These are phyloP conservation scores for Madoqua kirkii DNA, from an alignment of 2,113 vertebrate genomes.

Conservation along the genomic window DNA sequence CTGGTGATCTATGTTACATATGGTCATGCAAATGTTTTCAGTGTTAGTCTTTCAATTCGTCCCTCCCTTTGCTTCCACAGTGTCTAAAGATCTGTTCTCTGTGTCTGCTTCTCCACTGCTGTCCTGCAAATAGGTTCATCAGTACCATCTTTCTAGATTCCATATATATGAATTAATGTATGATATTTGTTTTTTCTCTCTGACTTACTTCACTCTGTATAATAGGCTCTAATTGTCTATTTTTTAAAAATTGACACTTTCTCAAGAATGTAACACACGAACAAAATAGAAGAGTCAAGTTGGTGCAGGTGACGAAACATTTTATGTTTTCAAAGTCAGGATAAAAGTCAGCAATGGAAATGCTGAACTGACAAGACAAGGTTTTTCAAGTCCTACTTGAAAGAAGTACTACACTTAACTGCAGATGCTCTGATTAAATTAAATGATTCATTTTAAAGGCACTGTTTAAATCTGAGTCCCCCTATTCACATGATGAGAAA, in stretches of 20 bases:
- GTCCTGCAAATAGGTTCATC: neutral
- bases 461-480: neutral
- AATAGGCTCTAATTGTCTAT: neutral
- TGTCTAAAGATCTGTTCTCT: neutral
- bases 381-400: slow-evolving; percentile 38
- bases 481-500: slow-evolving; percentile 7
- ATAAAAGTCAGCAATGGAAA: neutral
- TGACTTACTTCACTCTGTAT: neutral
- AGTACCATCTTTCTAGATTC: neutral
- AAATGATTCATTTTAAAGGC: slow-evolving; percentile 16
- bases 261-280: neutral
- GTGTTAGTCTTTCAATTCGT: neutral
- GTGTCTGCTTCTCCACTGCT: neutral
- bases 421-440: slow-evolving; percentile 48
- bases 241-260: neutral
- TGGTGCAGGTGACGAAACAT: neutral
- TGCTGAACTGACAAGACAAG: neutral
- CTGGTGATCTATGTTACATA: neutral
- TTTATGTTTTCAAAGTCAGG: neutral
- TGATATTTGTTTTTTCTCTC: neutral
- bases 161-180: neutral
- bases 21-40: neutral
- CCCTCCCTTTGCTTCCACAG: neutral
- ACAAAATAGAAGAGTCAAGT: neutral
- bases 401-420: slow-evolving; percentile 23